Conservation (phyloP, 2,113 vertebrate genomes). For the Typhlomys cinereus region DNA sequence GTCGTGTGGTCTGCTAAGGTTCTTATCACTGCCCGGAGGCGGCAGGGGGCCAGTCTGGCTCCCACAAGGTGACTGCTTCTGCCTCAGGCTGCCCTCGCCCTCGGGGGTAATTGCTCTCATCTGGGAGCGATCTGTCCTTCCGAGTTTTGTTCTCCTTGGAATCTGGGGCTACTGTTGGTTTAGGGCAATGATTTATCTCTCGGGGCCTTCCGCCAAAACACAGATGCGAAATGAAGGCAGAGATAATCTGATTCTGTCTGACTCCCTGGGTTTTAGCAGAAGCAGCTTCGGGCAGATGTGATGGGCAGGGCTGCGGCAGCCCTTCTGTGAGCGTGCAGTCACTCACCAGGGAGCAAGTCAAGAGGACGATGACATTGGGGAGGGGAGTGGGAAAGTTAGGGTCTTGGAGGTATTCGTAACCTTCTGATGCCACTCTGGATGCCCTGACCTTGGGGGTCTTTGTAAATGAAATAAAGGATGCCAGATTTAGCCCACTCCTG, state of each 20-base stretch:
- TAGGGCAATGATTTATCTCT: not conserved
- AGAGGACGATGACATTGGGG: rapidly evolving
- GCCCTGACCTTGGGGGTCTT: not conserved
- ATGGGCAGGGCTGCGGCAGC: not conserved
- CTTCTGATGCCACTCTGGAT: not conserved
- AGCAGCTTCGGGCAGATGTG: not conserved
- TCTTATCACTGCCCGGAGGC: not conserved
- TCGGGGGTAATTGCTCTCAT: not conserved
- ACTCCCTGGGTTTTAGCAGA: too few relatives aligned
- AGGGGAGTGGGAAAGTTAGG: not conserved
- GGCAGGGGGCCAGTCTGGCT: too few relatives aligned
- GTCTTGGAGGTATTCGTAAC: not conserved
- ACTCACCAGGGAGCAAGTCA: not conserved
- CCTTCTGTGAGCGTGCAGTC: not conserved
- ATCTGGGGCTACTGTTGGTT: not conserved
- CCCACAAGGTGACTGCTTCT: not conserved
- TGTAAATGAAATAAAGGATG: not conserved
- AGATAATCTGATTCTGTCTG: too few relatives aligned
- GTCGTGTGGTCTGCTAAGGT: not conserved
- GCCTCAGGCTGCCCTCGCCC: not conserved
- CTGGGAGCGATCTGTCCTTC: not conserved
- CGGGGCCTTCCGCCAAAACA: not conserved
- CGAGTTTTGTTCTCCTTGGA: not conserved
- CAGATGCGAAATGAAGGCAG: not conserved
- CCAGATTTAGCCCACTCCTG: not conserved